phyloP scores from a whole-genome alignment of 2,888 invertebrate genomes.

The Chymomyza fuscimana region DNA sequence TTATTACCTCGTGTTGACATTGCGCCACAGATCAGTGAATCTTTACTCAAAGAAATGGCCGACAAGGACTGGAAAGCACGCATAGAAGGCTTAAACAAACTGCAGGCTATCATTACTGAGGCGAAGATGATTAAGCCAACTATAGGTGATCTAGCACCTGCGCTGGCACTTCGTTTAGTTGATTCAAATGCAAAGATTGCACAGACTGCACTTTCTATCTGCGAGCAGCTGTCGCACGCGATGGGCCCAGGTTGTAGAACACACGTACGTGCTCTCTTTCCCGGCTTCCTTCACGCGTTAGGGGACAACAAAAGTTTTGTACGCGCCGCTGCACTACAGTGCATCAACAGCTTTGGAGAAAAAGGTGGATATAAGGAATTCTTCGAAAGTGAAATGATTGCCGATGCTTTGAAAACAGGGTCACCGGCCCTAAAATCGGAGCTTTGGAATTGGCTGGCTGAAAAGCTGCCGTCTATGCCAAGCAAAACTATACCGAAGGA shows the following conservation, averaged over 20 bases:
- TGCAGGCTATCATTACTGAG: slow-evolving; percentile 80
- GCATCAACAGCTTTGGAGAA: slow-evolving; percentile 92
- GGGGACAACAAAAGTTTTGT: slow-evolving; percentile 89
- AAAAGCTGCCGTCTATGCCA: slow-evolving; percentile 87
- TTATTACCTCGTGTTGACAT: slow-evolving; percentile 89
- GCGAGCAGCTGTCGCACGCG: slow-evolving; percentile 89
- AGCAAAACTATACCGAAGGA: slow-evolving; percentile 88
- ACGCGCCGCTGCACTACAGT: slow-evolving; percentile 88
- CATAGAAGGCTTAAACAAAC: slow-evolving; percentile 81
- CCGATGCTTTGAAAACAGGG: slow-evolving; percentile 91
- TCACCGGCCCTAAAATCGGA: slow-evolving; percentile 91
- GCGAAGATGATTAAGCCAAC: slow-evolving; percentile 90
- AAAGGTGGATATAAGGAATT: slow-evolving; percentile 89
- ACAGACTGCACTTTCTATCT: slow-evolving; percentile 89
- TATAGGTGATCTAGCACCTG: slow-evolving; percentile 91
- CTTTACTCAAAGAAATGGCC: slow-evolving; percentile 88
- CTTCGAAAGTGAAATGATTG: slow-evolving; percentile 92
- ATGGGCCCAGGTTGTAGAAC: slow-evolving; percentile 91
- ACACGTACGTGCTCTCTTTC: slow-evolving; percentile 90
- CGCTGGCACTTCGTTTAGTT: slow-evolving; percentile 87
- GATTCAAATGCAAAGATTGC: slow-evolving; percentile 97
- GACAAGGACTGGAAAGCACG: slow-evolving; percentile 95
- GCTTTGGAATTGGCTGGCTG: slow-evolving; percentile 91
- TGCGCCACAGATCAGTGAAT: slow-evolving; percentile 89
- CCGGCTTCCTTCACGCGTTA: slow-evolving; percentile 90